Conservation (phyloP, 2,888 invertebrate species). For the Stenoptilia bipunctidactyla region DNA sequence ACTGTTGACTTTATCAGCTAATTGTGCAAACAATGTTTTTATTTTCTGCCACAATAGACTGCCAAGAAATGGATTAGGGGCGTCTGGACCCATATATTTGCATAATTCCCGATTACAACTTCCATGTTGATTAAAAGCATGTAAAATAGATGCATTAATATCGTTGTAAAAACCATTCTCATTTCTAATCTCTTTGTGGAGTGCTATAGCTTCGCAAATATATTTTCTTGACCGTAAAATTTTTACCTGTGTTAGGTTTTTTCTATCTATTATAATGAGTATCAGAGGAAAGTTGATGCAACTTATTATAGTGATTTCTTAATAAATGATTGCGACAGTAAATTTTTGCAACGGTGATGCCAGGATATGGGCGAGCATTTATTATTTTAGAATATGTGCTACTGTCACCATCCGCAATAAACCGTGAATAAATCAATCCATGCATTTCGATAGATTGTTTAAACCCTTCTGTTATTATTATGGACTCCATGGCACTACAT, state of each 20-base stretch:
- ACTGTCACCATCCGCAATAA: too few relatives aligned
- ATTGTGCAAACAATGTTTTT: conserved; percentile 1
- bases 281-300: not conserved
- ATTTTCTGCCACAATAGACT: conserved; percentile 6
- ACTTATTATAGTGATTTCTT: conserved; percentile 1
- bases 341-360: conserved; percentile 1
- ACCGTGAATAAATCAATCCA: too few relatives aligned
- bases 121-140: conserved; percentile 1
- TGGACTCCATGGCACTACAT: too few relatives aligned
- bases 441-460: too few relatives aligned
- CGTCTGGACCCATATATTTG: conserved; percentile 9
- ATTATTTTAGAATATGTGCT: too few relatives aligned
- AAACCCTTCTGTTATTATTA: too few relatives aligned
- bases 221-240: conserved; percentile 1
- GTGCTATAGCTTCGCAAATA: not conserved
- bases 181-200: not conserved
- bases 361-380: not conserved
- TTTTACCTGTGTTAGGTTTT: not conserved
- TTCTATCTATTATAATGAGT: conserved; percentile 2
- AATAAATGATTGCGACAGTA: not conserved
- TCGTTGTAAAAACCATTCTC: not conserved
- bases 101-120: conserved; percentile 6
- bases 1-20: conserved; percentile 9
- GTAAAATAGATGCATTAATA: not conserved
- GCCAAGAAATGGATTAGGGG: conserved; percentile 10